Conservation (phyloP, 2,888 invertebrate genomes). For the Aporophyla nigra region DNA sequence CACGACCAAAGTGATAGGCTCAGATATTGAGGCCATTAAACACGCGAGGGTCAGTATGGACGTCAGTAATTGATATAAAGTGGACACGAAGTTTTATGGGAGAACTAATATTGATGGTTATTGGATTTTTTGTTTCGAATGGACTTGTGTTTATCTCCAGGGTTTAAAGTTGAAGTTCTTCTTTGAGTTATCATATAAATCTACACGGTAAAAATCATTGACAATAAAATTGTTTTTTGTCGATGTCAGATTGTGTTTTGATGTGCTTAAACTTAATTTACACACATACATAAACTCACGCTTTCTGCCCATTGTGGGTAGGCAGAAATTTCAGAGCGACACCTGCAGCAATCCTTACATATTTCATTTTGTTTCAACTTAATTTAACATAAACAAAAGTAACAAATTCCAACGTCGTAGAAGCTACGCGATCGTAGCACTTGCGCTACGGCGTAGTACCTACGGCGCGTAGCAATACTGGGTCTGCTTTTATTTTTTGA, state of each 20-base stretch:
- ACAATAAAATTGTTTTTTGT: not conserved
- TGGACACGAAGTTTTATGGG: constrained; percentile 5
- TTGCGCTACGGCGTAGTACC: constrained; percentile 26
- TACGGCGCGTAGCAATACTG: not conserved
- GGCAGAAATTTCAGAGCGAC: not conserved
- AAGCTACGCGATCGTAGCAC: not conserved
- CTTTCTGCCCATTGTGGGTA: not conserved
- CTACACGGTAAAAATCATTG: not conserved
- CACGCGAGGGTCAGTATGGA: constrained; percentile 10
- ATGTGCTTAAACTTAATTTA: not conserved
- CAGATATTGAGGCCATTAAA: constrained; percentile 61
- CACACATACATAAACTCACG: not conserved
- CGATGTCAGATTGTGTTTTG: not conserved
- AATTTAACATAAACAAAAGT: not conserved
- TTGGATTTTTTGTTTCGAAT: not conserved
- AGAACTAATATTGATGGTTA: constrained; percentile 7
- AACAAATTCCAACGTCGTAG: not conserved
- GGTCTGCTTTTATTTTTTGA: not conserved
- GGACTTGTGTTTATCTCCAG: not conserved
- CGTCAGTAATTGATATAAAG: constrained; percentile 29
- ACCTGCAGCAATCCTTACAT: not conserved
- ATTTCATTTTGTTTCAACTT: not conserved
- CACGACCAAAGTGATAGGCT: constrained; percentile 50
- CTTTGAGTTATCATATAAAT: not conserved
- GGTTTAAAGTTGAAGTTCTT: not conserved